These are phyloP conservation scores for Flexamia atlantica DNA, from an alignment of 2,888 invertebrate genomes.

Conservation along the genomic window DNA sequence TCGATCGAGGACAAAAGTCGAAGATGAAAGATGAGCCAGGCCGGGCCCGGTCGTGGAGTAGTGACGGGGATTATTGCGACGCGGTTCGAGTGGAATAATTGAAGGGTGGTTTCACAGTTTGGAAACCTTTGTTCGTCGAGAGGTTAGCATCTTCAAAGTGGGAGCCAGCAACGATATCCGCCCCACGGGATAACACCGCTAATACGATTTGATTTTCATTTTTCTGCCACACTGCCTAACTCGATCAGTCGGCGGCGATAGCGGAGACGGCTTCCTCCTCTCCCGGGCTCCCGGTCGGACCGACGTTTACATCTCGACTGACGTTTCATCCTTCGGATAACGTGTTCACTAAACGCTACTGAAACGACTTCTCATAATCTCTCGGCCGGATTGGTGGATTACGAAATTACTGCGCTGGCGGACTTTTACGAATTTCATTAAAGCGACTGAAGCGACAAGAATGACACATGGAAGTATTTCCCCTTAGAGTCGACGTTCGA, in stretches of 20 bases:
- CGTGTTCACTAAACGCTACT: not conserved
- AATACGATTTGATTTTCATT: slow-evolving; percentile 61
- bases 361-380: not conserved
- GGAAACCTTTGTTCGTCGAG: slow-evolving; percentile 35
- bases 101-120: slow-evolving; percentile 37
- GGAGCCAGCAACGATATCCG: not conserved
- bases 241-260: slow-evolving; percentile 45
- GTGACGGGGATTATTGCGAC: slow-evolving; percentile 4
- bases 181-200: slow-evolving; percentile 47
- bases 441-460: no score
- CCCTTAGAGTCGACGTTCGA: no score
- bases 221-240: slow-evolving; percentile 56
- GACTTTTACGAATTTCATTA: no score
- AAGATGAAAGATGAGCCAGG: slow-evolving; percentile 21
- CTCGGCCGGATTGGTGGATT: not conserved
- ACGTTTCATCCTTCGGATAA: no score
- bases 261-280: not conserved
- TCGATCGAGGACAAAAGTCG: not conserved
- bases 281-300: not conserved
- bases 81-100: slow-evolving; percentile 19
- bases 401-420: no score
- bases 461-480: no score
- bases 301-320: no score
- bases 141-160: slow-evolving; percentile 39
- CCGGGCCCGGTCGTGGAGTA: not conserved